These are phyloP conservation scores for Trematomus bernacchii DNA, from an alignment of 2,797 vertebrate genomes.

Conservation along the genomic window DNA sequence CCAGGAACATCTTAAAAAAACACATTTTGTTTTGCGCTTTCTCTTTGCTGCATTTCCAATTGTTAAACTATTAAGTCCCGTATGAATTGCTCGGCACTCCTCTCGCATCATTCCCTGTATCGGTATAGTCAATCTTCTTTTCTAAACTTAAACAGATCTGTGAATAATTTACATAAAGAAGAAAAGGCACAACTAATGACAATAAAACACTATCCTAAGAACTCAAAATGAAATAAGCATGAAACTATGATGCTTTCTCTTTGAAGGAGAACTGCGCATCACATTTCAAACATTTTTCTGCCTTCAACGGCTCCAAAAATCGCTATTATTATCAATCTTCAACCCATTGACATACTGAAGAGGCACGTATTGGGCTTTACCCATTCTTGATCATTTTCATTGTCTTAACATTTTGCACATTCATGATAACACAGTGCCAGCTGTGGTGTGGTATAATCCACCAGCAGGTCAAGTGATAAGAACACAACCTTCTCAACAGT, in stretches of 20 bases:
- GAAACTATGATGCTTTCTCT: slow-evolving; percentile 57
- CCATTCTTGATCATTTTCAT: slow-evolving; percentile 36
- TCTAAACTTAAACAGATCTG: slow-evolving; percentile 58
- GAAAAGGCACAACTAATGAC: slow-evolving; percentile 49
- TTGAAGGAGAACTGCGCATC: slow-evolving; percentile 67
- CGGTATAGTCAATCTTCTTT: slow-evolving; percentile 27
- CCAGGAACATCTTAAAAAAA: slow-evolving; percentile 26
- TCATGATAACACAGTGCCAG: slow-evolving; percentile 17
- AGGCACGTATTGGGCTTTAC: slow-evolving; percentile 25
- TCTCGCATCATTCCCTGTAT: not conserved
- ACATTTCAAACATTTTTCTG: slow-evolving; percentile 64
- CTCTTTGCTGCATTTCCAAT: slow-evolving; percentile 19
- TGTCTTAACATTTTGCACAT: slow-evolving; percentile 32
- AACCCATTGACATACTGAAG: slow-evolving; percentile 29
- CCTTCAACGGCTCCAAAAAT: slow-evolving; percentile 56
- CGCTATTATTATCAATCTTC: slow-evolving; percentile 51
- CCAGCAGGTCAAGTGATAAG: slow-evolving; percentile 11
- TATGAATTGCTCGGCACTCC: not conserved
- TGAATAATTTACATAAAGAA: slow-evolving; percentile 74
- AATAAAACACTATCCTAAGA: slow-evolving; percentile 64
- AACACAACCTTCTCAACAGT: slow-evolving; percentile 24
- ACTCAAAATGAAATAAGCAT: slow-evolving; percentile 55
- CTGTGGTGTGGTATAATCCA: slow-evolving; percentile 1
- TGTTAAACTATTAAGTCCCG: not conserved
- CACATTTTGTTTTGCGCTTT: slow-evolving; percentile 4